Percentiles rank a stretch among this genome's conserved stretches.
phyloP scores from a whole-genome alignment of 1,140 invertebrate species.

The Drosophila auraria region DNA sequence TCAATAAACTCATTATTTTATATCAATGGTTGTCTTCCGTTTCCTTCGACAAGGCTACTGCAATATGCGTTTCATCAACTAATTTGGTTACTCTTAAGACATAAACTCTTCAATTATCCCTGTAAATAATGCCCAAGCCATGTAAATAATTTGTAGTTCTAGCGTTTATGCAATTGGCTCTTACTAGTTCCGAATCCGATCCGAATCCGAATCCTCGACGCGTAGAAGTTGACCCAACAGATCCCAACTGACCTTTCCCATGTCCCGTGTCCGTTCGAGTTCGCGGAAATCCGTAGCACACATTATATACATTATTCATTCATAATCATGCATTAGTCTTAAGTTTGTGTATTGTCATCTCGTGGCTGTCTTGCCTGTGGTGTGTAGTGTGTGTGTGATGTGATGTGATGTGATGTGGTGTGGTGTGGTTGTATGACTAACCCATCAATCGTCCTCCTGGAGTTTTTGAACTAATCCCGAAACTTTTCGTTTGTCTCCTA shows the following conservation, averaged over 20 bases:
- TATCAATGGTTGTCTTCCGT: neutral
- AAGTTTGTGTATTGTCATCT: conserved; percentile 61
- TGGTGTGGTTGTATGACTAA: conserved; percentile 67
- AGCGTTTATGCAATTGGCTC: conserved; percentile 47
- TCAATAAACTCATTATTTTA: conserved; percentile 1
- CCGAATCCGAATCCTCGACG: conserved; percentile 29
- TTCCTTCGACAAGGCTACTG: conserved; percentile 19
- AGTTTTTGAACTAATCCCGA: conserved; percentile 75
- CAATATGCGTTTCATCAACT: neutral
- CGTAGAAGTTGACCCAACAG: conserved; percentile 32
- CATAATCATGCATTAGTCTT: conserved; percentile 79
- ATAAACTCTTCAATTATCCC: conserved; percentile 16
- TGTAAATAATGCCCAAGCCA: conserved; percentile 35
- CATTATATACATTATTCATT: conserved; percentile 75
- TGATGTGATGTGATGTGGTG: conserved; percentile 4
- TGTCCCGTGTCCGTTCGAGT: neutral
- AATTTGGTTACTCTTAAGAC: conserved; percentile 18
- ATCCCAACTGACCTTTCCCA: conserved; percentile 1
- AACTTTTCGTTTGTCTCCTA: conserved; percentile 78
- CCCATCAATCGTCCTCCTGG: conserved; percentile 58
- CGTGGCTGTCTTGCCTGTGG: conserved; percentile 52
- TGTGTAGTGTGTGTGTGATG: conserved; percentile 32
- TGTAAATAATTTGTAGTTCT: conserved; percentile 56
- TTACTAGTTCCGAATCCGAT: conserved; percentile 30
- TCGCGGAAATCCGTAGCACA: conserved; percentile 55